Percentiles rank a stretch among this genome's conserved stretches.
phyloP scores from a whole-genome alignment of 2,113 vertebrate species.

The Zosterops borbonicus region DNA sequence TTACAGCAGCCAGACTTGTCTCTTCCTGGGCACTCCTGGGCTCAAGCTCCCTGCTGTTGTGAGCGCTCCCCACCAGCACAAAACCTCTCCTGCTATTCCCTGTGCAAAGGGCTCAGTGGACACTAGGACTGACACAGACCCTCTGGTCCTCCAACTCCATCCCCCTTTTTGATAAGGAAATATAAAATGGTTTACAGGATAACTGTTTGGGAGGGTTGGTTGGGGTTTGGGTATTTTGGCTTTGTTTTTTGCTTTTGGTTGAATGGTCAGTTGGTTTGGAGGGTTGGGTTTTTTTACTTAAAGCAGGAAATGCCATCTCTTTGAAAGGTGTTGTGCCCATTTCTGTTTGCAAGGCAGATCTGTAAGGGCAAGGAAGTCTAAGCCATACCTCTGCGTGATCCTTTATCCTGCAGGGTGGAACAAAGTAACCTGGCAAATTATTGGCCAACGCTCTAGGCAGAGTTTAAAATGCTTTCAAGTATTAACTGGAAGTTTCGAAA shows the following conservation, averaged over 20 bases:
- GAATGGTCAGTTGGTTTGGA: not conserved
- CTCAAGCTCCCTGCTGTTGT: not conserved
- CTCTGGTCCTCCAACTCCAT: not conserved
- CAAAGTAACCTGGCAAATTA: slow-evolving; percentile 5
- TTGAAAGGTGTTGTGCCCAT: not conserved
- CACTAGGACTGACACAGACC: not conserved
- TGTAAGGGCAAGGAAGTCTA: not conserved
- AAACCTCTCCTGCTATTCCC: not conserved
- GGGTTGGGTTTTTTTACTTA: not conserved
- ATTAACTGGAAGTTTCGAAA: slow-evolving; percentile 30
- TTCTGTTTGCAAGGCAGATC: not conserved
- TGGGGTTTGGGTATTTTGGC: not conserved
- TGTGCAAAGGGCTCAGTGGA: rapidly evolving
- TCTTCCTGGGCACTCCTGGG: not conserved
- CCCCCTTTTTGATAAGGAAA: not conserved
- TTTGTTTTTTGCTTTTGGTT: not conserved
- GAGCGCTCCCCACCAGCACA: not conserved
- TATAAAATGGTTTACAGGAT: not conserved
- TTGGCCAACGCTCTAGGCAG: not conserved
- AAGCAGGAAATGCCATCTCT: not conserved
- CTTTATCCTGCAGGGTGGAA: not conserved
- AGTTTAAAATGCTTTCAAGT: slow-evolving; percentile 1
- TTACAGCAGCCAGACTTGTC: not conserved
- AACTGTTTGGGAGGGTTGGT: not conserved
- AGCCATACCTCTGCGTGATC: not conserved